phyloP scores from a whole-genome alignment of 2,797 vertebrate species.

The Lagodon rhomboides region DNA sequence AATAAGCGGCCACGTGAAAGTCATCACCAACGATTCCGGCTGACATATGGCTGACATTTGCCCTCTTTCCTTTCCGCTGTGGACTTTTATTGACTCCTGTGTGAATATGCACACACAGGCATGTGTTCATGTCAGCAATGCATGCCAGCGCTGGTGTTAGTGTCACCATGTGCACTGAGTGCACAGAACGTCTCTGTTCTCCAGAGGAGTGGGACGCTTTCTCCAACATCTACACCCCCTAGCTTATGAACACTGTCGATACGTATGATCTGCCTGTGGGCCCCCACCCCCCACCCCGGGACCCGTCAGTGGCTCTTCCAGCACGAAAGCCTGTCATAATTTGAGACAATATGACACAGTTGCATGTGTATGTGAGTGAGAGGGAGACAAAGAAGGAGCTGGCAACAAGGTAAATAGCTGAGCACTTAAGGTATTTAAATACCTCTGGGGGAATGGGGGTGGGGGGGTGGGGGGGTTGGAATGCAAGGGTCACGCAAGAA shows the following conservation, averaged over 20 bases:
- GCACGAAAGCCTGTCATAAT: conserved; percentile 41
- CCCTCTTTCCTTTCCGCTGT: conserved; percentile 45
- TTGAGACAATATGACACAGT: conserved; percentile 16
- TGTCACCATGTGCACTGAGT: conserved; percentile 56
- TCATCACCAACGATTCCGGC: conserved; percentile 50
- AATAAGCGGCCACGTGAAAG: conserved; percentile 65
- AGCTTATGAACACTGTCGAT: conserved; percentile 20
- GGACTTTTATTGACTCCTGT: conserved; percentile 65
- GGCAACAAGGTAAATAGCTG: conserved; percentile 64
- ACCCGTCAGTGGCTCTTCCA: conserved; percentile 20
- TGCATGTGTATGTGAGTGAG: background rate
- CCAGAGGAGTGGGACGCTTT: conserved; percentile 42
- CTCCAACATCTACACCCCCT: conserved; percentile 14
- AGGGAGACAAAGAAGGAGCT: conserved; percentile 28
- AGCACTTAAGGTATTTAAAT: conserved; percentile 70
- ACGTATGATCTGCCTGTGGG: conserved; percentile 31
- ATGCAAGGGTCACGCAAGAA: conserved; percentile 60
- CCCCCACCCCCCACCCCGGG: conserved; percentile 12
- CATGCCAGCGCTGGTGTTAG: conserved; percentile 42
- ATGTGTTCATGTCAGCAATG: conserved; percentile 55
- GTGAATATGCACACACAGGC: conserved; percentile 59
- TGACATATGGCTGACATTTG: conserved; percentile 75
- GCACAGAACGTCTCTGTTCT: conserved; percentile 60
- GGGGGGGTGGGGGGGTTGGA: conserved; percentile 47
- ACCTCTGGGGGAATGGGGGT: conserved; percentile 44